Evolutionary conservation across 2,113 vertebrate species (phyloP).

Genomic region (Paramisgurnus dabryanus): DNA sequence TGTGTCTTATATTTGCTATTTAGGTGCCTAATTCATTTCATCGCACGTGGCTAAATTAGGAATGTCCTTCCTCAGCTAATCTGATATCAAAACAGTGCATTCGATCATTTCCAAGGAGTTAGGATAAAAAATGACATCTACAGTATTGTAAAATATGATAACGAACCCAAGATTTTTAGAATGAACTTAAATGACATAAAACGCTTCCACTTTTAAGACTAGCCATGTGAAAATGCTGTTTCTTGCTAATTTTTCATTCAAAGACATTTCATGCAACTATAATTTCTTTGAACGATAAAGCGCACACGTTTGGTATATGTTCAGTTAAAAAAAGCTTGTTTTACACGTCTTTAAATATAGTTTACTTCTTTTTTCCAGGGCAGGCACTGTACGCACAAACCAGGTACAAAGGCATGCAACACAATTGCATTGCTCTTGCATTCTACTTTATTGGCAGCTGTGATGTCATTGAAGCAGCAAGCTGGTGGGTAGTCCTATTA

Average conservation of each 20-base stretch:
- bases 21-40: not conserved
- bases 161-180: conserved; percentile 18
- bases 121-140: conserved; percentile 16
- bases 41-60: not conserved
- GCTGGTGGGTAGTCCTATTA: conserved; percentile 48
- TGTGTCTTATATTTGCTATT: conserved; percentile 4
- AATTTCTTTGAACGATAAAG: conserved; percentile 70
- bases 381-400: conserved; percentile 85
- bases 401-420: conserved; percentile 87
- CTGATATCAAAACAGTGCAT: conserved; percentile 23
- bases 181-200: conserved; percentile 40
- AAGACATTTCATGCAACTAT: conserved; percentile 77
- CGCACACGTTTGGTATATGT: conserved; percentile 73
- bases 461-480: conserved; percentile 81
- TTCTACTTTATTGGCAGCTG: conserved; percentile 83
- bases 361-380: conserved; percentile 66
- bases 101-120: conserved; percentile 24
- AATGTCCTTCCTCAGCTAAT: not conserved
- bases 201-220: conserved; percentile 65
- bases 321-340: conserved; percentile 82
- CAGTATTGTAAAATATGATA: conserved; percentile 18
- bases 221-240: conserved; percentile 63
- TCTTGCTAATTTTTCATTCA: conserved; percentile 60
- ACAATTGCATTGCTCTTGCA: conserved; percentile 90
- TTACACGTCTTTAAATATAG: conserved; percentile 57